Evolutionary conservation across 1,140 invertebrate species (phyloP).

Genomic region (Hyles vespertilio): DNA sequence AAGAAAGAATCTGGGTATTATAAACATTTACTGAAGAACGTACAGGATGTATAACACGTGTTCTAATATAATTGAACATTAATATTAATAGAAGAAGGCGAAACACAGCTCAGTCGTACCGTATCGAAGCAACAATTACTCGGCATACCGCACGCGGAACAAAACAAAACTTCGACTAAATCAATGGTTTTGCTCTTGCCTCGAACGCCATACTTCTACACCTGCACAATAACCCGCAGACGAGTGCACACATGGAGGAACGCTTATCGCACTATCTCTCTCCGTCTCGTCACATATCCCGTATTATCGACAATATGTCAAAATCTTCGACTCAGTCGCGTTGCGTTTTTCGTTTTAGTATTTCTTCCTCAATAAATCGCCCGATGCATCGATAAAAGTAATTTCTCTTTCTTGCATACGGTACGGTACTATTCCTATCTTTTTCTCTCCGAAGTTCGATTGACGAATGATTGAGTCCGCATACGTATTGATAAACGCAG

Average conservation of each 20-base stretch:
- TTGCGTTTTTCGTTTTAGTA: slow-evolving; percentile 38
- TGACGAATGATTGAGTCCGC: slow-evolving; percentile 59
- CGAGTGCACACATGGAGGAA: no score
- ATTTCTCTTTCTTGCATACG: slow-evolving; percentile 26
- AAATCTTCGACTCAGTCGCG: slow-evolving; percentile 35
- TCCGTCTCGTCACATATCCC: slow-evolving; percentile 27
- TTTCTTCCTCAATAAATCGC: slow-evolving; percentile 37
- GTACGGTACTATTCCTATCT: slow-evolving; percentile 38
- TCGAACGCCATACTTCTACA: slow-evolving; percentile 34
- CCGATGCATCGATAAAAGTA: slow-evolving; percentile 23
- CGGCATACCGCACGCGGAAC: slow-evolving; percentile 31
- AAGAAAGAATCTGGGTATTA: slow-evolving; percentile 10
- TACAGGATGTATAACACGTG: slow-evolving; percentile 16
- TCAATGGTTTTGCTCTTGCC: slow-evolving; percentile 18
- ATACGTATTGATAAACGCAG: slow-evolving; percentile 40
- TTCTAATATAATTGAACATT: slow-evolving; percentile 22
- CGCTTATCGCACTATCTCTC: slow-evolving; percentile 25
- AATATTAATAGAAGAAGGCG: slow-evolving; percentile 25
- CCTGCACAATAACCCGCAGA: slow-evolving; percentile 6
- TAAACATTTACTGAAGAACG: slow-evolving; percentile 14
- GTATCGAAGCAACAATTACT: slow-evolving; percentile 52
- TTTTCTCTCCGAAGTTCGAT: slow-evolving; percentile 42
- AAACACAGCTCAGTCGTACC: slow-evolving; percentile 26
- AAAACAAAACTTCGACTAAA: slow-evolving; percentile 43
- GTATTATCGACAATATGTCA: slow-evolving; percentile 23